A percentile compares a stretch with the other conserved stretches of the same genome.
phyloP scores from a whole-genome alignment of 2,797 vertebrate species.

The Enteromius treurensis region DNA sequence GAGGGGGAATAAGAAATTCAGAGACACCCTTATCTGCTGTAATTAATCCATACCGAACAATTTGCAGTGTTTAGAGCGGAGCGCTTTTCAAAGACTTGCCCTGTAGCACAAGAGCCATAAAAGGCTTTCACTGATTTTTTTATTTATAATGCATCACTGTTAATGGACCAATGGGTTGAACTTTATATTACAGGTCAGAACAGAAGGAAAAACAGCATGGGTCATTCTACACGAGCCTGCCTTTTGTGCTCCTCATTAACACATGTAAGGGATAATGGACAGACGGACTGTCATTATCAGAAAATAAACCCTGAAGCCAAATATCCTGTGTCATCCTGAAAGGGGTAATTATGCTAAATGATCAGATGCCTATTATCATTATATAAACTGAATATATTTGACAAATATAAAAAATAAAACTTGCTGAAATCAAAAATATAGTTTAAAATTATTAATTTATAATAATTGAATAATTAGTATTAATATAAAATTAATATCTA shows the following conservation, averaged over 20 bases:
- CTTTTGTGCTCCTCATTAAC: slow-evolving; percentile 1
- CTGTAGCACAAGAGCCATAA: slow-evolving; percentile 12
- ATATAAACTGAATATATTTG: neutral
- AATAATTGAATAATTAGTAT: neutral
- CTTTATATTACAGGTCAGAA: slow-evolving; percentile 6
- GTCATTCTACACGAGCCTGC: neutral
- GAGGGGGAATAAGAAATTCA: slow-evolving; percentile 9
- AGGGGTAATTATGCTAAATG: neutral
- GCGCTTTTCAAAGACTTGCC: neutral
- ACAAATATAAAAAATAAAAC: neutral
- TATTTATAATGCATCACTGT: neutral
- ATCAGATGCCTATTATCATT: neutral
- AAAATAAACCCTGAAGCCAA: neutral
- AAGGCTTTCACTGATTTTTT: neutral
- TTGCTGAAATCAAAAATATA: neutral
- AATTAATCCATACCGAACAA: slow-evolving; percentile 6
- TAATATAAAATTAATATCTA: neutral
- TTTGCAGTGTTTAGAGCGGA: slow-evolving; percentile 6
- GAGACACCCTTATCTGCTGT: slow-evolving; percentile 16
- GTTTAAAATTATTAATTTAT: neutral
- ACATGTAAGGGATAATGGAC: neutral
- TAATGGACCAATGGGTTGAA: neutral
- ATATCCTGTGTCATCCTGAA: neutral
- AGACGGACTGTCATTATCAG: neutral
- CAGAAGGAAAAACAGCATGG: neutral